Evolutionary conservation across 2,797 vertebrate species (phyloP), one percentile per base, ranked within the genome.

Genomic region (Triplophysa yarkandensis): DNA sequence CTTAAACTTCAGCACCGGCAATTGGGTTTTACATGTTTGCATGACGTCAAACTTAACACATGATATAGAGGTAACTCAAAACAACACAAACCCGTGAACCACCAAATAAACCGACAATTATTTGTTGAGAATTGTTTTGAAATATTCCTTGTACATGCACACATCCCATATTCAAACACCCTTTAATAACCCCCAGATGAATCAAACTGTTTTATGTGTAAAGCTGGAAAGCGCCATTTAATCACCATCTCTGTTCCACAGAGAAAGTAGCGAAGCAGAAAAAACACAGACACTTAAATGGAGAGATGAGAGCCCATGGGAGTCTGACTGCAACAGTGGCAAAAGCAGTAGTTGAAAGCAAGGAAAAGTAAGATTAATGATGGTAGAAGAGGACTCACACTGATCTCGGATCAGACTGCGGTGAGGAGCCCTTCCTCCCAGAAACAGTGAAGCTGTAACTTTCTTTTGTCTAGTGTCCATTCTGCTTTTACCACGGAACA

Each of bases 281-380:
- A 17, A 39, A 21, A 57, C 23, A 10, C 63, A 74, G 72, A 74
- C 72, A 74, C 50, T 66, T 66, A 21, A 43, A 74, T 60, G 34
- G 23, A 60, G 71, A 74, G 70, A 7, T 10, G 27, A 66, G 72
- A 68, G 54, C 64, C 72, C 72, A 67, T 66, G 72, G 63, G 72
- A 67, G 72, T 74, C 64, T 74, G 72, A 25, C 64, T 36, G 63
- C 39, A 74, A 32, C 62, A 17, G 25, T 19, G 48, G 14, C 54
- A 58, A 55, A 57, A 58, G 68, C 27, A 4, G 25, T 32, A 32
- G 71, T 46, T 74, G 71, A 74, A 75, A 75, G 72, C 41, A 61
- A 44, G 46, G 46, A 34, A 73, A 78, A 78, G 77, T 68, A 74
- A 78, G 77, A 78, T 78, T 73, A 78, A 78, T 78, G 77, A 73